Percentiles rank a stretch among this genome's conserved stretches.
Evolutionary conservation across 2,113 vertebrate genomes (phyloP).

Genomic region (Thinocorus orbignyianus): DNA sequence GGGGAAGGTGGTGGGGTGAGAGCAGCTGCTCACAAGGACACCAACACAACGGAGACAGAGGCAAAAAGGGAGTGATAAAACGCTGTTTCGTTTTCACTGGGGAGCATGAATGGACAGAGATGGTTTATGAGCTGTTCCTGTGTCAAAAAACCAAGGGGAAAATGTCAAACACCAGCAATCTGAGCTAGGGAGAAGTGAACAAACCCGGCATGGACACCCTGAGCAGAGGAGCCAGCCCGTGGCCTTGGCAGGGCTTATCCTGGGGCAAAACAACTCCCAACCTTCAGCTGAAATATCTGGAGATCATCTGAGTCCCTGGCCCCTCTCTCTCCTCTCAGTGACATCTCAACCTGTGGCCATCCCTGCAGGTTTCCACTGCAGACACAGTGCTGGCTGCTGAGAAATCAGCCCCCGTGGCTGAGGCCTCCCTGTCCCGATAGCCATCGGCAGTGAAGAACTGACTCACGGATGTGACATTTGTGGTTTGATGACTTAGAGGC

Average conservation of each 20-base stretch:
- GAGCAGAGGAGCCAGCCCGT: background rate
- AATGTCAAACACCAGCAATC: rapidly evolving
- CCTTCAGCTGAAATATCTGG: background rate
- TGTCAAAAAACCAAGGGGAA: background rate
- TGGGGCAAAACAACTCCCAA: background rate
- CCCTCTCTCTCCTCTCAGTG: rapidly evolving
- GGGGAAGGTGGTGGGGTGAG: background rate
- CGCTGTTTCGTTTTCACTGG: rapidly evolving
- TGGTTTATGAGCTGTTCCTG: rapidly evolving
- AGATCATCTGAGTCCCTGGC: rapidly evolving
- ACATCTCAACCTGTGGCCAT: background rate
- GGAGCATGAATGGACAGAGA: rapidly evolving
- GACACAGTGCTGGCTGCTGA: rapidly evolving
- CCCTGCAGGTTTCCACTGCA: background rate
- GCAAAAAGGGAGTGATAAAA: too few relatives aligned
- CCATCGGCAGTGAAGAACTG: background rate
- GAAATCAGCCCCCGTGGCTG: background rate
- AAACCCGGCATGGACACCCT: background rate
- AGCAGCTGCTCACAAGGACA: background rate
- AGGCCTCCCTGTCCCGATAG: background rate
- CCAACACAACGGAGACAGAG: background rate
- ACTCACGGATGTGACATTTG: background rate
- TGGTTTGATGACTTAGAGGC: background rate
- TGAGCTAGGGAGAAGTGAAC: background rate
- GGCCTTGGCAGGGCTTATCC: background rate